phyloP scores from a whole-genome alignment of 2,888 invertebrate genomes.

The Mactromeris polynyma region DNA sequence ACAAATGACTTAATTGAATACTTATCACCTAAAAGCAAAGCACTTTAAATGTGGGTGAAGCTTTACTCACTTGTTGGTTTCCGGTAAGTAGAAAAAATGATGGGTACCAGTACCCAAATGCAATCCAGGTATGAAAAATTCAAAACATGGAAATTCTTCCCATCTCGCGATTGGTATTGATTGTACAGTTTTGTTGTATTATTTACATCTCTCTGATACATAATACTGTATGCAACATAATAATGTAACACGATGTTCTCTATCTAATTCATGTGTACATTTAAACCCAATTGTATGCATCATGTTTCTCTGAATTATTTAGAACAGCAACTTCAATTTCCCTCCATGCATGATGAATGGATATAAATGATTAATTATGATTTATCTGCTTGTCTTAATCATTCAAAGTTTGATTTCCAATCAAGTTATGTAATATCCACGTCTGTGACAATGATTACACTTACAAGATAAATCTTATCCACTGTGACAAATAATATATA shows the following conservation, averaged over 20 bases:
- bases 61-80: neutral
- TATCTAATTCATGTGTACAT: neutral
- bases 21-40: neutral
- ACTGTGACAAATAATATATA: neutral
- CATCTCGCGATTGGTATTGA: too few species aligned
- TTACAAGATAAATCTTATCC: neutral
- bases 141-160: neutral
- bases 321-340: neutral
- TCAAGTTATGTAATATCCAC: slow-evolving; percentile 1
- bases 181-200: neutral
- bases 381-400: slow-evolving; percentile 11
- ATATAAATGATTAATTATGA: slow-evolving; percentile 13
- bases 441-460: neutral
- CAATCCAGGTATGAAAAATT: neutral
- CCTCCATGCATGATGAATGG: slow-evolving; percentile 5
- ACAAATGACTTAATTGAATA: neutral
- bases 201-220: neutral
- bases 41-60: neutral
- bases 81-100: neutral
- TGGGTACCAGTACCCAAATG: neutral
- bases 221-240: neutral
- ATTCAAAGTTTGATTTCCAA: neutral
- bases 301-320: neutral
- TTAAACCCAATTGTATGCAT: neutral
- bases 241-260: neutral